A percentile compares a stretch with the other conserved stretches of the same genome.
phyloP scores from a whole-genome alignment of 2,888 invertebrate genomes.

The Cerceris ruficornis region DNA sequence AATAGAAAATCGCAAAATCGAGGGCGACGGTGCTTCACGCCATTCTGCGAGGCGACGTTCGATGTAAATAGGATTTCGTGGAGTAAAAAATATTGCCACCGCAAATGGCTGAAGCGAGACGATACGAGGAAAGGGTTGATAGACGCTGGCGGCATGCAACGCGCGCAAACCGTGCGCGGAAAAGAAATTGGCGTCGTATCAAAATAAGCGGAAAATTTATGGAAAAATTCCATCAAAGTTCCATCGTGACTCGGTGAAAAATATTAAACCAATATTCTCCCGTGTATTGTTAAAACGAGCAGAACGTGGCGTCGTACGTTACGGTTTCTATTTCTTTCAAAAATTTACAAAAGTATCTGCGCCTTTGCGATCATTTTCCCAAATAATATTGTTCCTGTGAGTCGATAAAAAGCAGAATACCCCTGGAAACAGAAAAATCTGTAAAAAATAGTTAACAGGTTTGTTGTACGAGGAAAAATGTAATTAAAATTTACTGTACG shows the following conservation, averaged over 20 bases:
- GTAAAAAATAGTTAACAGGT: neutral
- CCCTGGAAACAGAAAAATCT: neutral
- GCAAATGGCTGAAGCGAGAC: neutral
- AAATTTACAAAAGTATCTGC: too few species aligned
- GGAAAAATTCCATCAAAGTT: neutral
- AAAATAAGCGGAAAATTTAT: neutral
- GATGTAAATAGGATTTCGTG: neutral
- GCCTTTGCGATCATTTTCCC: too few species aligned
- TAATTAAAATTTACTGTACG: too few species aligned
- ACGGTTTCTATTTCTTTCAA: neutral
- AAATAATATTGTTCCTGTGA: too few species aligned
- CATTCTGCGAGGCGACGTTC: neutral
- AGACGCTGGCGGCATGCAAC: neutral
- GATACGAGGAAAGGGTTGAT: slow-evolving; percentile 1
- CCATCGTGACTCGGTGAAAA: slow-evolving; percentile 1
- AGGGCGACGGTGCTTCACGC: slow-evolving; percentile 2
- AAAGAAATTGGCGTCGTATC: neutral
- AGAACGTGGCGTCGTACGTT: neutral
- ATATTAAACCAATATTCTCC: neutral
- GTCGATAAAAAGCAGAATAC: neutral
- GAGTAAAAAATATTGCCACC: neutral
- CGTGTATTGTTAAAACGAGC: too few species aligned
- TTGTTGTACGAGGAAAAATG: neutral
- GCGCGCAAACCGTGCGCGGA: neutral
- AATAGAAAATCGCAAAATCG: neutral